These are phyloP conservation scores for Melanostoma scalare DNA, from an alignment of 2,888 invertebrate species.

Conservation along the genomic window DNA sequence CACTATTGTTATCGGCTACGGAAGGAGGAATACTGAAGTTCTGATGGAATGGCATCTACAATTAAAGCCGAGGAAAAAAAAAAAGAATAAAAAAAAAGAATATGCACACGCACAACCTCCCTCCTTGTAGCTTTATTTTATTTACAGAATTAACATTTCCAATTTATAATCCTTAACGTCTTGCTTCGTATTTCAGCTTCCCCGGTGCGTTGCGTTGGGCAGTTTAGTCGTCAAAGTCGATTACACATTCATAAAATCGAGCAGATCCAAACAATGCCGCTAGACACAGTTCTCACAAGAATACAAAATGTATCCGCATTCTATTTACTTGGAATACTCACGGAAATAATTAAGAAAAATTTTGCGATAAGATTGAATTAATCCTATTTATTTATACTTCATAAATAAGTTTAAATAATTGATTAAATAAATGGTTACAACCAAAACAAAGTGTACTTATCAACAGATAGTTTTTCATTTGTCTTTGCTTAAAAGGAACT, in stretches of 20 bases:
- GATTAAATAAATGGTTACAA: conserved; percentile 12
- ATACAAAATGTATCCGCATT: conserved; percentile 79
- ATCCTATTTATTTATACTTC: conserved; percentile 31
- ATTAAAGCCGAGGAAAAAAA: too few relatives aligned
- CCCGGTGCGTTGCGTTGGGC: conserved; percentile 77
- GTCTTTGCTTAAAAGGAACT: conserved; percentile 15
- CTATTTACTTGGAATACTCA: conserved; percentile 70
- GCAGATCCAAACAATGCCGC: conserved; percentile 59
- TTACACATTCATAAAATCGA: conserved; percentile 77
- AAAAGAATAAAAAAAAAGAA: too few relatives aligned
- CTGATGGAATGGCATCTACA: too few relatives aligned
- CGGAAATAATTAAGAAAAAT: not conserved
- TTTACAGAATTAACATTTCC: too few relatives aligned
- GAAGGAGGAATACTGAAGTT: too few relatives aligned
- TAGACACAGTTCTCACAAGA: conserved; percentile 74
- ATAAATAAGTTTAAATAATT: conserved; percentile 43
- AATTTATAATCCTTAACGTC: not conserved
- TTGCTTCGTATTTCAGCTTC: conserved; percentile 74
- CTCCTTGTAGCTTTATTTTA: too few relatives aligned
- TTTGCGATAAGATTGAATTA: conserved; percentile 1
- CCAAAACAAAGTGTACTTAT: conserved; percentile 18
- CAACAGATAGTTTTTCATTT: conserved; percentile 11
- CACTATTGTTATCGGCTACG: too few relatives aligned
- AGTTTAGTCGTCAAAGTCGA: conserved; percentile 76
- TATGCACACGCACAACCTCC: too few relatives aligned